These are phyloP conservation scores for Glossosoma conforme DNA, from an alignment of 1,140 invertebrate species.

Conservation along the genomic window DNA sequence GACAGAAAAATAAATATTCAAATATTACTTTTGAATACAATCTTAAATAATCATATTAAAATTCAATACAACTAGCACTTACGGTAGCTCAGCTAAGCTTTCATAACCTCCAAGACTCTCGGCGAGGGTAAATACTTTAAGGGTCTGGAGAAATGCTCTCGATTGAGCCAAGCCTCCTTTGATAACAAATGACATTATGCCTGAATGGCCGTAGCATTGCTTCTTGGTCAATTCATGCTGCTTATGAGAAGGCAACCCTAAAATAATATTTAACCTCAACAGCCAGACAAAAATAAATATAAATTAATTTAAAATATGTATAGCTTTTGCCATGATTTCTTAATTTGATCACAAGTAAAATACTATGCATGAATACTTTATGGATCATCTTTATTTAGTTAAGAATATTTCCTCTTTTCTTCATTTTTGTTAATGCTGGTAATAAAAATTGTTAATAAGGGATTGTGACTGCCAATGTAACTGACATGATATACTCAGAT, in stretches of 20 bases:
- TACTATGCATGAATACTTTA: no score
- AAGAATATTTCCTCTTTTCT: no score
- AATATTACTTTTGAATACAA: not conserved
- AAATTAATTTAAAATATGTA: no score
- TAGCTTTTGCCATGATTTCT: no score
- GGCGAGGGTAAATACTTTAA: slow-evolving; percentile 85
- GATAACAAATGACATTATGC: slow-evolving; percentile 88
- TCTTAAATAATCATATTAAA: not conserved
- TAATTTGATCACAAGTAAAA: no score
- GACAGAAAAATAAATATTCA: not conserved
- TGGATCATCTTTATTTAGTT: no score
- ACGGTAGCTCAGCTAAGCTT: slow-evolving; percentile 83
- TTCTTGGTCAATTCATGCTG: slow-evolving; percentile 78
- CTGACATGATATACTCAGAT: no score
- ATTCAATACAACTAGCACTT: slow-evolving; percentile 49
- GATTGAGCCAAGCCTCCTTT: slow-evolving; percentile 76
- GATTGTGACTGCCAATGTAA: no score
- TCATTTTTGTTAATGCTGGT: no score
- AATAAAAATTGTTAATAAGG: no score
- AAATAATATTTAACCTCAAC: slow-evolving; percentile 19
- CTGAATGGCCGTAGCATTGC: slow-evolving; percentile 87
- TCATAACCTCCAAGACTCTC: slow-evolving; percentile 96
- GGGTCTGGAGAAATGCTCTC: slow-evolving; percentile 66
- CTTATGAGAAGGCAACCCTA: slow-evolving; percentile 85
- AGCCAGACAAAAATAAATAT: no score